phyloP scores from a whole-genome alignment of 2,888 invertebrate genomes.

The Frankliniella fusca region DNA sequence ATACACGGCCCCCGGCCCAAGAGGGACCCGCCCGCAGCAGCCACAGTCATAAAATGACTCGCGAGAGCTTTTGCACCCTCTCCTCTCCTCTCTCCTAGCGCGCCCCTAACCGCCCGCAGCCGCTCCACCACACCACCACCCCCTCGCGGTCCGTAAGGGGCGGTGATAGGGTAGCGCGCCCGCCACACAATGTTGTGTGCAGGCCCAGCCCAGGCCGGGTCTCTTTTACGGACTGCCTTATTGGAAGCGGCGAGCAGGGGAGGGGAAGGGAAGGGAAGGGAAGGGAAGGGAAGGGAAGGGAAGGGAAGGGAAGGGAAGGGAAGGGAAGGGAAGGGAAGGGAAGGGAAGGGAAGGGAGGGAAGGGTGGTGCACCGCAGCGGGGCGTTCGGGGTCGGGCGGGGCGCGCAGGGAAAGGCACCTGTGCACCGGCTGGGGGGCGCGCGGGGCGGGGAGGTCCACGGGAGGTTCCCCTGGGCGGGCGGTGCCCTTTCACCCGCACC shows the following conservation, averaged over 20 bases:
- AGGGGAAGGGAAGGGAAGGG: not conserved
- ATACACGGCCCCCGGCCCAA: not conserved
- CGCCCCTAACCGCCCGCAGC: too few relatives aligned
- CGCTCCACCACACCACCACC: too few relatives aligned
- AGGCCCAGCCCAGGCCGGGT: not conserved
- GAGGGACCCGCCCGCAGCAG: not conserved
- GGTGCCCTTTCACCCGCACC: too few relatives aligned
- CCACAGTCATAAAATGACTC: constrained; percentile 5
- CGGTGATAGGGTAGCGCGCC: not conserved
- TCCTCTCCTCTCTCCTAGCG: not conserved
- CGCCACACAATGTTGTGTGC: not conserved
- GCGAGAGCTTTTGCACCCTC: not conserved
- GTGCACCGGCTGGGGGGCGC: too few relatives aligned
- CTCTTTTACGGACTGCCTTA: constrained; percentile 10
- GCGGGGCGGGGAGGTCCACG: too few relatives aligned
- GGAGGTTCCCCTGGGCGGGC: too few relatives aligned
- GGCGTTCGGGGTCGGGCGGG: too few relatives aligned
- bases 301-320: too few relatives aligned
- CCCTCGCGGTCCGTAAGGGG: too few relatives aligned
- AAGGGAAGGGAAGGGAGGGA: not conserved
- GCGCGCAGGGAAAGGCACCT: not conserved
- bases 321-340: too few relatives aligned
- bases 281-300: too few relatives aligned
- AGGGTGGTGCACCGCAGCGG: not conserved
- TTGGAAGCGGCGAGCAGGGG: not conserved